These are phyloP conservation scores for Nebria salina DNA, from an alignment of 2,888 invertebrate genomes.

Conservation along the genomic window DNA sequence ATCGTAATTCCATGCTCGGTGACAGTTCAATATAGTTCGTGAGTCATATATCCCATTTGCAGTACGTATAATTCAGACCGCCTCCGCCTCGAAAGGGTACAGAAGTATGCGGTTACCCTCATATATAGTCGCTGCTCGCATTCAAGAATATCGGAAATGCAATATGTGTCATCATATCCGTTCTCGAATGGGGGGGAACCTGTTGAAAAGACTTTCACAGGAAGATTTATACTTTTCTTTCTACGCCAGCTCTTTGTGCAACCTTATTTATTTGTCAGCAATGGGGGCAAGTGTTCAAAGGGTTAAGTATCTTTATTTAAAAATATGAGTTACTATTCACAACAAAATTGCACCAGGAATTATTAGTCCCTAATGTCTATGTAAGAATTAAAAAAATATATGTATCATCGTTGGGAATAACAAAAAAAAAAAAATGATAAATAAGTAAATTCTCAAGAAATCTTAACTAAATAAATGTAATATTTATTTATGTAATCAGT, in stretches of 20 bases:
- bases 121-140: neutral
- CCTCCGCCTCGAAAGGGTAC: neutral
- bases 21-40: constrained; percentile 20
- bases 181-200: neutral
- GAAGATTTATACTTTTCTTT: neutral
- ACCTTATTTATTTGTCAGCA: neutral
- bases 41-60: constrained; percentile 4
- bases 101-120: neutral
- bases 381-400: neutral
- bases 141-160: neutral
- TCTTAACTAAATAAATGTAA: neutral
- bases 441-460: neutral
- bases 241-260: neutral
- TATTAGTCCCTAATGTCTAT: too few relatives aligned
- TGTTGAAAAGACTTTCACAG: neutral
- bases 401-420: neutral
- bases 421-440: neutral
- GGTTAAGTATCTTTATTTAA: neutral
- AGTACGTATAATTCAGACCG: too few relatives aligned
- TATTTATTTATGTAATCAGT: neutral
- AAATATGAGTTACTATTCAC: neutral
- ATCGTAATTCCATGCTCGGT: constrained; percentile 26
- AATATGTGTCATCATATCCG: neutral
- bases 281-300: neutral
- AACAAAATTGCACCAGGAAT: too few relatives aligned